Base-by-base conservation (phyloP, 2,113 vertebrate genomes). In the Platichthys stellatus region DNA sequence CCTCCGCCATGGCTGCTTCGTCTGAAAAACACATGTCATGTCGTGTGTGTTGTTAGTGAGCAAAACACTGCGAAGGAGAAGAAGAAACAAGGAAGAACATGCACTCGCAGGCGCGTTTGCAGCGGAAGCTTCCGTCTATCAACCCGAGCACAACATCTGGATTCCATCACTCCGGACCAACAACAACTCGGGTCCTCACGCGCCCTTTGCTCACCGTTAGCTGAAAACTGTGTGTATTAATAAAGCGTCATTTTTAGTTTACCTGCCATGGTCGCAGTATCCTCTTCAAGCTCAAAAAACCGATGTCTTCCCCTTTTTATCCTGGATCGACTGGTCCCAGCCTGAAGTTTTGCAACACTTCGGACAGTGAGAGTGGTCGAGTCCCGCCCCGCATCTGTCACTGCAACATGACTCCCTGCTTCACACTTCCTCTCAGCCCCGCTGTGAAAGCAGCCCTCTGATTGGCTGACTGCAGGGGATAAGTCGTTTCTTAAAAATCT, bases 261-360 rank as follows among this genome's bases (percentile, higher is more conserved):
- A 89, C 87, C 87, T 76, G 74, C 69, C 86, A 87, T 87, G 23
- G 15, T 80, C 28, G 1, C 63, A 1, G 2, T 31, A 20, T 31
- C 24, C 21, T 1, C 0, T 6, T 0, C 0, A 17, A n/a, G 7
- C 23, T 23, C 14, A 1, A 2, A 3, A 21, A 45, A 8, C 1
- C 24, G 45, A 35, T 14, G 6, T 28, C 67, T 40, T 51, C 21
- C 9, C 3, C 3, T 0, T 7, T 38, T 1, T 1, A 38, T 11
- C 2, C 2, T 58, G 9, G 53, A 1, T 3, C 1, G 3, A 12
- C 47, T 65, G 54, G 3, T 56, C 11, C 13, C 23, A 9, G 51
- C 0, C 47, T 15, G 18, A 61, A 18, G 63, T 83, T 83, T 63
- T 35, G 76, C 82, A 85, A 70, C 26, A 40, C 4, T 6, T 63